A percentile compares a stretch with the other conserved stretches of the same genome.
Conservation (phyloP, 2,888 invertebrate species). For the Drosophila borealis region DNA sequence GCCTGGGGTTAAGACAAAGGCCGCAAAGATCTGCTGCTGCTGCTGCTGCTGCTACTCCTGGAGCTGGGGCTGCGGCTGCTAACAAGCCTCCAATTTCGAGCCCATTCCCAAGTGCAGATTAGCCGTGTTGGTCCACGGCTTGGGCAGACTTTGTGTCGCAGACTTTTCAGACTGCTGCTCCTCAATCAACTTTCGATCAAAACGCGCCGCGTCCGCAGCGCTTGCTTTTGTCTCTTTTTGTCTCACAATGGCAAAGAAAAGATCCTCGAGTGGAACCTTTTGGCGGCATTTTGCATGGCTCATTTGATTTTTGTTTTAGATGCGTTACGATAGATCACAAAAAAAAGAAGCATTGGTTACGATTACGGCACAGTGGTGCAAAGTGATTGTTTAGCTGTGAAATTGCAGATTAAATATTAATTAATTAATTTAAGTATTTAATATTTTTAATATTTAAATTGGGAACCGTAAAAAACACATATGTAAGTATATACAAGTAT, state of each 20-base stretch:
- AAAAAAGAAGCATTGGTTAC: slow-evolving; percentile 21
- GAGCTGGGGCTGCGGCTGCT: slow-evolving; percentile 52
- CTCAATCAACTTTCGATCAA: slow-evolving; percentile 80
- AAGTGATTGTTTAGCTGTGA: neutral
- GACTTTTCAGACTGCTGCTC: slow-evolving; percentile 46
- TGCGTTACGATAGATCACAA: slow-evolving; percentile 69
- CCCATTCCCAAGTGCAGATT: slow-evolving; percentile 69
- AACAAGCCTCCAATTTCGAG: slow-evolving; percentile 57
- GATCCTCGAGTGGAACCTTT: slow-evolving; percentile 59
- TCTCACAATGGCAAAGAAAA: slow-evolving; percentile 28
- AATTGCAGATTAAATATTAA: neutral
- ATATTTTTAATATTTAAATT: too few relatives aligned
- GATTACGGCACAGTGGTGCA: slow-evolving; percentile 51
- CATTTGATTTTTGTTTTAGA: slow-evolving; percentile 76
- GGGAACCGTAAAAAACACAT: too few relatives aligned
- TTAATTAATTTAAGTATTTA: too few relatives aligned
- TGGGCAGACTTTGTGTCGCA: slow-evolving; percentile 77
- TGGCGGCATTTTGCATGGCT: slow-evolving; percentile 76
- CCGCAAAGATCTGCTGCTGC: slow-evolving; percentile 24
- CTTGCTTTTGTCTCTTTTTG: slow-evolving; percentile 61
- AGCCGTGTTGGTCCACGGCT: slow-evolving; percentile 61
- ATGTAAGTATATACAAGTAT: too few relatives aligned
- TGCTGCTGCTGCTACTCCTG: slow-evolving; percentile 6
- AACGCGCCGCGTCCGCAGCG: slow-evolving; percentile 61
- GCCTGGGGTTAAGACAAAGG: slow-evolving; percentile 64